Evolutionary conservation across 2,113 vertebrate genomes (phyloP), one percentile per base, ranked within the genome.

Genomic region (Apus apus): DNA sequence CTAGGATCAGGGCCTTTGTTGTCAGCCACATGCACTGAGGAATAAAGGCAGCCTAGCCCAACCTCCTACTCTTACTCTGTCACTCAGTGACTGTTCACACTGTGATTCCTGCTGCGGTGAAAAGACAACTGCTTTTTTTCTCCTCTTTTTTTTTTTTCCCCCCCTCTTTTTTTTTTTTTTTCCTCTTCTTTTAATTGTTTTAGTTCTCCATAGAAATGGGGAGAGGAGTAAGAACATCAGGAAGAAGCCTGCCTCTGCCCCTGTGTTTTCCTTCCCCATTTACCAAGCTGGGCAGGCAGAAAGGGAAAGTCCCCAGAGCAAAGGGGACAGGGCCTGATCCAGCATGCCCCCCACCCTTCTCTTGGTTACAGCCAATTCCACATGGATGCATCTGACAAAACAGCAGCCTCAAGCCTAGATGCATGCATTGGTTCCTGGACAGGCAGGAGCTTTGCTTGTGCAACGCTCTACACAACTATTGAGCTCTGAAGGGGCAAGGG

Each of bases 1-100:
- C 65, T 83, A 73, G 87, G 68, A 90, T 88, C 65, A 61, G 61
- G 96, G 93, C 58, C 77, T 91, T 95, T 96, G 94, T 94, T 94
- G 81, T 62, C 56, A 94, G 74, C 89, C 81, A 76, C 87, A 66
- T 87, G 89, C 74, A 71, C 85, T 2, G 6, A 76, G 43, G 89
- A 87, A 85, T 95, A 95, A 89, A 96, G 50, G 84, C 76, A 85
- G 81, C 32, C 10, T 70, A 96, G 66, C 77, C 83, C 93, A 92
- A 22, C 91, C 89, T 92, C 90, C 51, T 93, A 53, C 82, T 91
- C 93, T 92, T 71, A 38, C 73, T 92, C 75, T 92, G 90, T 94
- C 88, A 77, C 83, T 92, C 90, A 32, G 32, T 80, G 61, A 38
- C 88, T 78, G 92, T 88, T 94, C 83, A 71, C 88, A 92, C 79